Base-by-base conservation (phyloP, 2,888 invertebrate species). In the Rotaria magnacalcarata region DNA sequence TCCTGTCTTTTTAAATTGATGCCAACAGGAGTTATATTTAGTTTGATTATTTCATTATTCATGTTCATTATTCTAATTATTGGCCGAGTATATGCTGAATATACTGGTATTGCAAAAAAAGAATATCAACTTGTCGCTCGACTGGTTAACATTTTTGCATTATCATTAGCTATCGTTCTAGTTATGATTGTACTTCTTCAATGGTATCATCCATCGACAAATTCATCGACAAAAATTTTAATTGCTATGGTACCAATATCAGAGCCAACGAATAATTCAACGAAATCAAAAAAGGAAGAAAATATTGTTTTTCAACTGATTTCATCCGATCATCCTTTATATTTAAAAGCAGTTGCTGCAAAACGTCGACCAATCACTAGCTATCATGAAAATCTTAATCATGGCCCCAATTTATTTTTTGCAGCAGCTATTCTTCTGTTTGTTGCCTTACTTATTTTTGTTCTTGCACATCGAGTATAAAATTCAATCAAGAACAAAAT, bases 111-210 rank as follows among this genome's bases (percentile, higher is more conserved):
- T 27, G 67, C 67, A 14, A 67, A 67, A 19, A 34, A 34, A 34
- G 67, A 67, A 41, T 67, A 67, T 67, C 67, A 67, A 67, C 27
- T 67, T 67, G 67, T 67, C 19, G 67, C 67, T 27, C 67, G 67
- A 41, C 11, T 19, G 34, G 67, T 67, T 27, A 67, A 67, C n/a
- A 67, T 67, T 67, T 19, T 67, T 67, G 16, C 34, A 34, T 34
- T 67, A 67, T 67, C 67, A 27, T 8, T 67, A 19, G 67, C 67
- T 16, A 67, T 67, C 1, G 6, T 67, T 34, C 34, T 67, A 34
- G 34, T 67, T 67, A 41, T 67, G 67, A 34, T 67, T 67, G 67
- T 67, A 67, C 67, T 67, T 67, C 34, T 67, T 67, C 67, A 67
- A 67, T 67, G 67, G 67, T 67, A 34, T 67, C 67, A 67, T 67